Evolutionary conservation across 2,113 vertebrate species (phyloP).

Genomic region (Callionymus lyra): DNA sequence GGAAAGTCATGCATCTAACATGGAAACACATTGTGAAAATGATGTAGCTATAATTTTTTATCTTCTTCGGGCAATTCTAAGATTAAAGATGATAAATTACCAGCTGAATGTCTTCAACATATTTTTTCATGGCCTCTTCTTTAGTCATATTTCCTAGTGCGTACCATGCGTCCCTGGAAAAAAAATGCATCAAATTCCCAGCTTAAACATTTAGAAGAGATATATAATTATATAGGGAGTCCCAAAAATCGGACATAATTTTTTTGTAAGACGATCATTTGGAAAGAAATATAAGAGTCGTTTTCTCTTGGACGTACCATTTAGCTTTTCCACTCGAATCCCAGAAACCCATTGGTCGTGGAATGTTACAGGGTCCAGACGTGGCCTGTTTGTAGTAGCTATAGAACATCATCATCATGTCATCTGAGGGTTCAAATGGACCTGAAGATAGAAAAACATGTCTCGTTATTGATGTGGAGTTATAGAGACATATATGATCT

Average conservation of each 20-base stretch:
- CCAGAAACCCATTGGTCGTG: constrained; percentile 79
- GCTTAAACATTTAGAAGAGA: no score
- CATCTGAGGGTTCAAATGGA: constrained; percentile 86
- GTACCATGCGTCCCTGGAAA: constrained; percentile 88
- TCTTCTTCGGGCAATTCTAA: no score
- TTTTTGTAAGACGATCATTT: no score
- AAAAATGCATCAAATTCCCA: constrained; percentile 2
- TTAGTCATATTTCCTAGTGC: constrained; percentile 86
- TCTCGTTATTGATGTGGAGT: background rate
- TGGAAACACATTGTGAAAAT: background rate
- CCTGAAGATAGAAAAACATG: constrained; percentile 55
- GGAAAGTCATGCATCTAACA: no score
- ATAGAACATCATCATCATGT: constrained; percentile 93
- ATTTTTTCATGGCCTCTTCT: constrained; percentile 92
- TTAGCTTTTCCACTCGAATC: constrained; percentile 83
- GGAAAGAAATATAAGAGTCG: no score
- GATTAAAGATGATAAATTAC: no score
- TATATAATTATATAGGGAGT: no score
- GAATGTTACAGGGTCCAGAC: constrained; percentile 76
- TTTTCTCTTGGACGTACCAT: constrained; percentile 65
- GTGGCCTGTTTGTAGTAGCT: constrained; percentile 92
- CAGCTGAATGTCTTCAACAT: constrained; percentile 94
- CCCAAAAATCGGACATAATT: no score
- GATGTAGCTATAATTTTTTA: no score
- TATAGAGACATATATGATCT: no score